These are phyloP conservation scores for Laupala kohalensis DNA, from an alignment of 1,140 invertebrate species.

Conservation along the genomic window DNA sequence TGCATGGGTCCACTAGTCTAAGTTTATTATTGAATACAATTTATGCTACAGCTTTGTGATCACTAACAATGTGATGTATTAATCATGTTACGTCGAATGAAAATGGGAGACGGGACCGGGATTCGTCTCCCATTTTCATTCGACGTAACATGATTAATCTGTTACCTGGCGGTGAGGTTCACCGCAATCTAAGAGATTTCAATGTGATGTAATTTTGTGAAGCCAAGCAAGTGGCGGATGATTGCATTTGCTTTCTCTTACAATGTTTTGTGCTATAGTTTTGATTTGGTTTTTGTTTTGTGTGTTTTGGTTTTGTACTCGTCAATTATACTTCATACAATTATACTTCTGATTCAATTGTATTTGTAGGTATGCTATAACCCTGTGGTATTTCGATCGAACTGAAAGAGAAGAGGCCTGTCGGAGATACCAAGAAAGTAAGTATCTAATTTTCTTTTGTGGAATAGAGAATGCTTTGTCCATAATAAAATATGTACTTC, in stretches of 20 bases:
- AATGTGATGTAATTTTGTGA: background rate
- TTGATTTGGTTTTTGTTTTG: background rate
- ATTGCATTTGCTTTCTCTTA: background rate
- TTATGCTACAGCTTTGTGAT: no score
- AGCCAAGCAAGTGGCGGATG: background rate
- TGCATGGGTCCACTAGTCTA: no score
- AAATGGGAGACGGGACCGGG: no score
- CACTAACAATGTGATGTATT: no score
- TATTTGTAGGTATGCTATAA: conserved; percentile 72
- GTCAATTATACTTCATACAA: background rate
- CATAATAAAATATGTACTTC: background rate
- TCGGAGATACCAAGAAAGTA: conserved; percentile 39
- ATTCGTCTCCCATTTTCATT: no score
- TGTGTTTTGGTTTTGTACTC: background rate
- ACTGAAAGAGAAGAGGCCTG: conserved; percentile 67
- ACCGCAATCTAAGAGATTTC: no score
- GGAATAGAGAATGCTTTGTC: background rate
- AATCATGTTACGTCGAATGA: no score
- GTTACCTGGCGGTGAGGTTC: no score
- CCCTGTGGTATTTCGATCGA: conserved; percentile 90
- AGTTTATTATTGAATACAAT: no score
- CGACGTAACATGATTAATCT: no score
- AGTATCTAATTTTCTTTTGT: background rate
- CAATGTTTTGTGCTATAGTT: background rate
- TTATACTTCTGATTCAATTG: background rate